Base-by-base conservation (phyloP, 2,888 invertebrate species). In the Tyria jacobaeae region DNA sequence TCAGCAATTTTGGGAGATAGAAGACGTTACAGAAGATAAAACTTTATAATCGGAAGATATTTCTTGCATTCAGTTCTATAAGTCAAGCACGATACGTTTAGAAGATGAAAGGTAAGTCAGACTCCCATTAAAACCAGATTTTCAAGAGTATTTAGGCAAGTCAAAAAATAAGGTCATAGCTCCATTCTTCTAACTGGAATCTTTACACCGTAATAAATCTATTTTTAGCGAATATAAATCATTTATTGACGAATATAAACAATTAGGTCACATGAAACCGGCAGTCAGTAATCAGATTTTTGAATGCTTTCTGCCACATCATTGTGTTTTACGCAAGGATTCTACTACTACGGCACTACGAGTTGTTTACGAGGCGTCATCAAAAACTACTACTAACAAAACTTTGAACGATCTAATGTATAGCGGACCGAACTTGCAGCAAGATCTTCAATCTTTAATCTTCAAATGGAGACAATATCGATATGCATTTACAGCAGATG, bases 361-460 rank as follows among this genome's bases (percentile, higher is more conserved):
- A 3, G 58, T 58, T 3, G 50, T 52, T 24, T 58, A 52, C 35
- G 52, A 58, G 17, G 58, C 21, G 1, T 58, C 58, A 14, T 6
- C 31, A 6, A 51, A 51, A 41, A 51, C 51, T 3, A 21, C 44
- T 31, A 17, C 44, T 10, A 52, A 52, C 3, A 21, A 24, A 1
- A 58, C 52, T 24, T 47, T 58, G 24, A 58, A 58, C 31, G 58
- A 58, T 12, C n/a, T 58, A 7, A 70, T 70, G 62, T 53, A 62
- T 4, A 34, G 56, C 6, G 68, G 64, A 0, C 67, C 63, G 1
- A 70, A 73, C 52, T 56, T 73, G 44, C 68, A 73, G 41, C 44
- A 54, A 49, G 68, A 73, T 47, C 44, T 72, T 2, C 41, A 58
- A 6, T 31, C 49, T 52, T 34, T 71, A 6, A 65, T 71, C 14